Base-by-base conservation (phyloP, 2,113 vertebrate genomes). In the Cyphomyrus discorhynchus region DNA sequence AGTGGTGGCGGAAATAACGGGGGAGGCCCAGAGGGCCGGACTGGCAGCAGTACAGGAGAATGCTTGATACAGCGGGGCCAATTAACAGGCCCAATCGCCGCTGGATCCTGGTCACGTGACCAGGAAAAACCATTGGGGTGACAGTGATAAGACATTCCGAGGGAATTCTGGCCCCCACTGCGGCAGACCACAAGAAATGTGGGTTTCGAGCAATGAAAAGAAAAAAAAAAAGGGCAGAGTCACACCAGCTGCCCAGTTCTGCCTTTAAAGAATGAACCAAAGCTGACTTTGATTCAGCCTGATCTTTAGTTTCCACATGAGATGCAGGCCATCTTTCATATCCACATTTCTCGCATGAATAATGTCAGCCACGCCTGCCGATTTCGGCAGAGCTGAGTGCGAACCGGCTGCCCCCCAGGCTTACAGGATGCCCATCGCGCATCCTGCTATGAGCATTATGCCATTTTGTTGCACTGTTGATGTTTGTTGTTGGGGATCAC, bases 81-180 rank as follows among this genome's bases (percentile, higher is more conserved):
- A 21, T 70, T 39, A 88, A 17, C 70, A 46, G 53, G 21, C 87
- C 82, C 0, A 31, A 49, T 90, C 82, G 13, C 39, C 6, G 31
- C n/a, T 19, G 90, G 80, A 70, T 89, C 85, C 90, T 42, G 90
- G 80, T 74, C 52, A 66, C 62, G 87, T 87, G 89, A 56, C 88
- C 56, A 91, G 91, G 91, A 89, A 92, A 92, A 92, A 92, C 89
- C 89, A 92, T 92, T 92, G 77, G 84, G 87, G 50, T 89, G 90
- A 88, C 85, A 89, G 24, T 85, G 93, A 92, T 92, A 90, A 92
- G 92, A 87, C 89, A 92, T 92, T 92, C 91, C 89, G 85, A 82
- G 74, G 87, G 27, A 70, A 66, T 90, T 90, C 91, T 90, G 89
- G 87, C 89, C 84, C 90, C 46, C 80, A 35, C 46, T 56, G 56